Evolutionary conservation across 1,140 invertebrate genomes (phyloP).

Genomic region (Leguminivora glycinivorella): DNA sequence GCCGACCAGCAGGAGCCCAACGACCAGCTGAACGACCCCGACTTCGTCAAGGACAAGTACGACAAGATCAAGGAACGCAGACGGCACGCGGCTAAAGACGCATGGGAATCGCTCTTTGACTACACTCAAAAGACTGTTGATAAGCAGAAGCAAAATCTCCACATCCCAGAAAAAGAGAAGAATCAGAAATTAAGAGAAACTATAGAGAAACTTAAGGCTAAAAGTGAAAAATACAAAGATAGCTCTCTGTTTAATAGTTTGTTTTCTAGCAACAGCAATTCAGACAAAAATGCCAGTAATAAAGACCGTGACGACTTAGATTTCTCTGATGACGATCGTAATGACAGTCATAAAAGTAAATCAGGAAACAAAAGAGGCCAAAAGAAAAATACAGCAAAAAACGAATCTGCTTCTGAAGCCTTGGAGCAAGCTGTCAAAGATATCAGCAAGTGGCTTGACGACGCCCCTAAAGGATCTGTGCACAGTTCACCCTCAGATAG

Average conservation of each 20-base stretch:
- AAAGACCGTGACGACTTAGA: slow-evolving; percentile 48
- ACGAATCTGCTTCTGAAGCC: slow-evolving; percentile 85
- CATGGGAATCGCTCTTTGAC: slow-evolving; percentile 66
- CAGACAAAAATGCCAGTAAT: slow-evolving; percentile 46
- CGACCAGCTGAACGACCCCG: slow-evolving; percentile 53
- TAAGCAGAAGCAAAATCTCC: slow-evolving; percentile 62
- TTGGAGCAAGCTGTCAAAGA: slow-evolving; percentile 92
- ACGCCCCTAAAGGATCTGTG: slow-evolving; percentile 86
- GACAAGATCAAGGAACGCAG: slow-evolving; percentile 84
- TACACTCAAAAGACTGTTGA: slow-evolving; percentile 63
- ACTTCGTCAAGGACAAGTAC: slow-evolving; percentile 79
- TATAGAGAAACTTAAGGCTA: slow-evolving; percentile 83
- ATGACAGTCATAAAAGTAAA: slow-evolving; percentile 58
- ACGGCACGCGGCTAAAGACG: slow-evolving; percentile 77
- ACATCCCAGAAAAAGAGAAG: slow-evolving; percentile 77
- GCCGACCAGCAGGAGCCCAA: slow-evolving; percentile 45
- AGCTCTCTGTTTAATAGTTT: slow-evolving; percentile 59
- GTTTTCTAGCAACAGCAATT: slow-evolving; percentile 49
- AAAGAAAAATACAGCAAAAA: slow-evolving; percentile 73
- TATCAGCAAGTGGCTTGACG: slow-evolving; percentile 93
- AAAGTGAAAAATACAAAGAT: slow-evolving; percentile 80
- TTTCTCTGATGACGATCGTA: slow-evolving; percentile 54
- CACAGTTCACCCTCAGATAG: slow-evolving; percentile 84
- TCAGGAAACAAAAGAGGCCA: slow-evolving; percentile 49
- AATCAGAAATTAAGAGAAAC: slow-evolving; percentile 80